A percentile compares a stretch with the other conserved stretches of the same genome.
These are phyloP conservation scores for Spinus olivaceus DNA, from an alignment of 2,797 vertebrate species.

Conservation along the genomic window DNA sequence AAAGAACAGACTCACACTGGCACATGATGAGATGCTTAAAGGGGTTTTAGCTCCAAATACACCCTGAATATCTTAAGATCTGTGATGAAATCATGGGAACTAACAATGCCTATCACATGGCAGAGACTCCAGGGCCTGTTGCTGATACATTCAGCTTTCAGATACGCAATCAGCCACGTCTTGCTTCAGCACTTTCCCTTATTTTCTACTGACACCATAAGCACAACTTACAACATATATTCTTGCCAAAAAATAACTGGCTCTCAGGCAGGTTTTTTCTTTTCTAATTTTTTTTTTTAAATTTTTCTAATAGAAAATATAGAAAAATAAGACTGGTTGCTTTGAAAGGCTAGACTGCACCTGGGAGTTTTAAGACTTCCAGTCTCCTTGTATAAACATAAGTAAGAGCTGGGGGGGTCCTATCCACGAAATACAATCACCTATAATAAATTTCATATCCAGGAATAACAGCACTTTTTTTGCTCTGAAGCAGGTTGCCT, in stretches of 20 bases:
- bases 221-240: background rate
- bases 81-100: background rate
- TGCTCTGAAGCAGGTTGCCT: background rate
- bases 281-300: background rate
- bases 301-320: background rate
- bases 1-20: background rate
- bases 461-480: background rate
- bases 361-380: background rate
- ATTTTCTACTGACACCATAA: background rate
- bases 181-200: background rate
- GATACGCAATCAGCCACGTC: background rate
- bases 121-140: background rate
- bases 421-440: background rate
- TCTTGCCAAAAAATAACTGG: background rate
- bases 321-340: background rate
- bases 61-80: background rate
- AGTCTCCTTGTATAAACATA: background rate
- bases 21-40: background rate
- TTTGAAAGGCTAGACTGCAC: background rate
- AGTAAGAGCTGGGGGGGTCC: background rate
- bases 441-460: background rate
- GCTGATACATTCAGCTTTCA: background rate
- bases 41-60: background rate
- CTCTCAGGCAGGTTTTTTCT: background rate
- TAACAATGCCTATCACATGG: background rate